A percentile compares a stretch with the other conserved stretches of the same genome.
phyloP scores from a whole-genome alignment of 1,140 invertebrate species.

The Ceratoteleas bidentatus region DNA sequence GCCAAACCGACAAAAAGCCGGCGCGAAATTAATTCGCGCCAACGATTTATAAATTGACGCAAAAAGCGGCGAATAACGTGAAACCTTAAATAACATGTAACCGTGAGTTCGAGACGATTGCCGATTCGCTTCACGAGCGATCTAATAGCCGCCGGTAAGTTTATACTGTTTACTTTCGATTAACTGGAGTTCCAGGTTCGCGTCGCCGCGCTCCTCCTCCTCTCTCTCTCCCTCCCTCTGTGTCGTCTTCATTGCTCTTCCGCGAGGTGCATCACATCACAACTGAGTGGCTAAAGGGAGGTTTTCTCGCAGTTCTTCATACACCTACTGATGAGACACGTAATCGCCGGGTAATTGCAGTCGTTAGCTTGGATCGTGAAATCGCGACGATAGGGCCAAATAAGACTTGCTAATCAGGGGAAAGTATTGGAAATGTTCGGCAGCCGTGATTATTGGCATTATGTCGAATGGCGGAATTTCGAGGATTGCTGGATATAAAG shows the following conservation, averaged over 20 bases:
- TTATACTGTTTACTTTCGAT: slow-evolving; percentile 71
- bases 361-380: slow-evolving; percentile 67
- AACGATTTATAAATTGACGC: slow-evolving; percentile 29
- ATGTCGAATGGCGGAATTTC: not conserved
- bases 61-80: slow-evolving; percentile 37
- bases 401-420: slow-evolving; percentile 71
- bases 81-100: slow-evolving; percentile 62
- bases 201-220: slow-evolving; percentile 7
- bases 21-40: slow-evolving; percentile 30
- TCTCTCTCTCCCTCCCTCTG: slow-evolving; percentile 6
- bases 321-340: slow-evolving; percentile 56
- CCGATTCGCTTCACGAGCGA: slow-evolving; percentile 65
- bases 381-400: slow-evolving; percentile 66
- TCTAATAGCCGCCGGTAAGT: slow-evolving; percentile 64
- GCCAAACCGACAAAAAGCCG: slow-evolving; percentile 17
- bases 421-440: not conserved
- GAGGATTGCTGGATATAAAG: no score
- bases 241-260: slow-evolving; percentile 34
- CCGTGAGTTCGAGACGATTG: slow-evolving; percentile 53
- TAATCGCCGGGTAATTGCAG: slow-evolving; percentile 59
- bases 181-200: slow-evolving; percentile 63
- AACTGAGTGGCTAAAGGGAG: slow-evolving; percentile 54
- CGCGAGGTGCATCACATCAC: not conserved
- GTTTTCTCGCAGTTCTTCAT: slow-evolving; percentile 53
- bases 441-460: not conserved